Percentiles rank a stretch among this genome's conserved stretches.
Conservation (phyloP, 2,888 invertebrate genomes). For the Drosophila lutescens region DNA sequence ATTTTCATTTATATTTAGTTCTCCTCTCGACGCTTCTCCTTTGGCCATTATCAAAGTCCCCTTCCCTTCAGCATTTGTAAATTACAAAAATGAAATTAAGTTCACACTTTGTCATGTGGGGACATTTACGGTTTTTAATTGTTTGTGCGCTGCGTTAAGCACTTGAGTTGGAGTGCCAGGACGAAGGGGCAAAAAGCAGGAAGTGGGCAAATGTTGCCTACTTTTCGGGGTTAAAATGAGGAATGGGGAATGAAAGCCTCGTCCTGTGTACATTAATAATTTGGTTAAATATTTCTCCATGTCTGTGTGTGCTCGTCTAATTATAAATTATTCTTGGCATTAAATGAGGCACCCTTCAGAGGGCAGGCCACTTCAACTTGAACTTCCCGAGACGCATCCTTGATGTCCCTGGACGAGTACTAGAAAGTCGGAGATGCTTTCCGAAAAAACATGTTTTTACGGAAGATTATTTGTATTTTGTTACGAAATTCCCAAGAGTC, state of each 20-base stretch:
- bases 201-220: conserved; percentile 40
- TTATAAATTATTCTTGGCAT: conserved; percentile 60
- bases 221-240: conserved; percentile 61
- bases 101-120: conserved; percentile 80
- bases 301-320: conserved; percentile 48
- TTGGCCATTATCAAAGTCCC: conserved; percentile 2
- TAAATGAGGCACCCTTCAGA: conserved; percentile 43
- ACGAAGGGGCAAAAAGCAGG: background rate
- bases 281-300: conserved; percentile 65
- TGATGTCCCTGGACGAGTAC: background rate
- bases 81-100: conserved; percentile 81
- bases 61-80: conserved; percentile 63
- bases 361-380: background rate
- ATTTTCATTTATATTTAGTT: conserved; percentile 79
- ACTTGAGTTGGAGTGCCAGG: conserved; percentile 17
- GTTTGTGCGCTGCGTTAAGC: conserved; percentile 58
- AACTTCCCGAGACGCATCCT: background rate
- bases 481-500: background rate
- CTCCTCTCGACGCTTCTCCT: conserved; percentile 1
- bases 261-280: conserved; percentile 64
- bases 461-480: too few relatives aligned
- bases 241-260: conserved; percentile 68
- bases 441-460: too few relatives aligned
- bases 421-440: background rate
- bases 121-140: conserved; percentile 80